Percentiles rank a stretch among this genome's conserved stretches.
Evolutionary conservation across 1,140 invertebrate species (phyloP).

Genomic region (Potamilus streckersoni): DNA sequence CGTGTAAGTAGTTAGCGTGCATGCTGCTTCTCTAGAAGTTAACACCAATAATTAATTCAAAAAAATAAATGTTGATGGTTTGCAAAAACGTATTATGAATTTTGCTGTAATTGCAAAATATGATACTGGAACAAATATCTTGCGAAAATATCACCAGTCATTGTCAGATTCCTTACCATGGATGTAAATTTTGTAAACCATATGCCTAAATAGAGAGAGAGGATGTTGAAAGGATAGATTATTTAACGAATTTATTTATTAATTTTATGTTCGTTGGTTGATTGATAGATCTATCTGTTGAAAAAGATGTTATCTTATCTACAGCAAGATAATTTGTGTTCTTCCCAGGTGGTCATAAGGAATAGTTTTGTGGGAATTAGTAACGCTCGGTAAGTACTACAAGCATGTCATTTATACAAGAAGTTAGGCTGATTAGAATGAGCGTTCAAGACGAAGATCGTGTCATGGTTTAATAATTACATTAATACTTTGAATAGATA

Average conservation of each 20-base stretch:
- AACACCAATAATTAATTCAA: background rate
- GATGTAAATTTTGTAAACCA: too few species aligned
- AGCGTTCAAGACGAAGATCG: background rate
- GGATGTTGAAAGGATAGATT: too few species aligned
- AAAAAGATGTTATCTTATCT: too few species aligned
- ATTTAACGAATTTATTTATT: background rate
- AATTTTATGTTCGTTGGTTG: conserved; percentile 5
- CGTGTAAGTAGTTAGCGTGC: conserved; percentile 72
- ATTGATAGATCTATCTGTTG: too few species aligned
- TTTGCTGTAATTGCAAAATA: background rate
- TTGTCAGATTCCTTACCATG: too few species aligned
- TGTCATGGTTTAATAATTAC: background rate
- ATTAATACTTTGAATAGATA: background rate
- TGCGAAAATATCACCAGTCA: too few species aligned
- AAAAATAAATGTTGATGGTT: background rate
- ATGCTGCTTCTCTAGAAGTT: background rate
- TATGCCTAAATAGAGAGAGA: too few species aligned
- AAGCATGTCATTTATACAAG: background rate
- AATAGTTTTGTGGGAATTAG: conserved; percentile 64
- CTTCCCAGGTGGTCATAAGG: conserved; percentile 65
- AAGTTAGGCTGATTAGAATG: background rate
- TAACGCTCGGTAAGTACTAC: conserved; percentile 54
- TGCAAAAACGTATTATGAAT: background rate
- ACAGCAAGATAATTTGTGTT: background rate
- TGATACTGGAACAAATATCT: background rate